These are phyloP conservation scores for Thamnophis elegans DNA, from an alignment of 2,797 vertebrate genomes.

Conservation along the genomic window DNA sequence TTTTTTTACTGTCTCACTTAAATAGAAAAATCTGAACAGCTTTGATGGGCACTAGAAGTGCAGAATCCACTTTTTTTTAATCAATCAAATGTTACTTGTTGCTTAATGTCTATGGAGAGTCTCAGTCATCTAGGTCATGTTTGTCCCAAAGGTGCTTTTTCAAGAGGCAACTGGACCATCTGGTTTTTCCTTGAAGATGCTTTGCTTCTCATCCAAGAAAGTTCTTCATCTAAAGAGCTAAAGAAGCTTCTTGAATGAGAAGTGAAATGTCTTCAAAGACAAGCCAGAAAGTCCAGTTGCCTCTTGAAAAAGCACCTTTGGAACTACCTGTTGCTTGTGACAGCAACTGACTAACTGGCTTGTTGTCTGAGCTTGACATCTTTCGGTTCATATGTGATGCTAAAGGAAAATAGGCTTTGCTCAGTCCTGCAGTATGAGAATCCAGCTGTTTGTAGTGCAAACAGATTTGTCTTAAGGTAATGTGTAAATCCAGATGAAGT, in stretches of 20 bases:
- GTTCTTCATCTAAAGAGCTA: no score
- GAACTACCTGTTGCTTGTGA: no score
- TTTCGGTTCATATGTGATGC: background rate
- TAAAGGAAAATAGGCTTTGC: background rate
- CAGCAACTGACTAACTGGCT: background rate
- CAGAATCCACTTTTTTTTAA: background rate
- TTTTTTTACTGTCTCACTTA: background rate
- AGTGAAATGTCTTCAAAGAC: no score
- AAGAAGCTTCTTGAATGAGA: no score
- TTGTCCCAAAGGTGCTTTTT: no score
- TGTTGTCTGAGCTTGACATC: background rate
- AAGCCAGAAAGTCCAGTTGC: no score
- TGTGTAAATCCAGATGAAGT: background rate
- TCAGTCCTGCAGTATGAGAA: background rate
- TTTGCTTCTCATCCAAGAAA: no score
- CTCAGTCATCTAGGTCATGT: no score
- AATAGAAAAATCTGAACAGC: background rate
- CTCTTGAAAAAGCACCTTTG: no score
- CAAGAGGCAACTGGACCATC: no score
- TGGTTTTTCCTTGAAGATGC: no score
- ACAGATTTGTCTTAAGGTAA: background rate
- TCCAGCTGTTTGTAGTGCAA: background rate
- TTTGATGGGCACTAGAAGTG: background rate
- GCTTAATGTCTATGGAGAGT: no score
- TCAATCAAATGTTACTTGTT: background rate